These are phyloP conservation scores for Lerista edwardsae DNA, from an alignment of 2,797 vertebrate genomes.

Conservation along the genomic window DNA sequence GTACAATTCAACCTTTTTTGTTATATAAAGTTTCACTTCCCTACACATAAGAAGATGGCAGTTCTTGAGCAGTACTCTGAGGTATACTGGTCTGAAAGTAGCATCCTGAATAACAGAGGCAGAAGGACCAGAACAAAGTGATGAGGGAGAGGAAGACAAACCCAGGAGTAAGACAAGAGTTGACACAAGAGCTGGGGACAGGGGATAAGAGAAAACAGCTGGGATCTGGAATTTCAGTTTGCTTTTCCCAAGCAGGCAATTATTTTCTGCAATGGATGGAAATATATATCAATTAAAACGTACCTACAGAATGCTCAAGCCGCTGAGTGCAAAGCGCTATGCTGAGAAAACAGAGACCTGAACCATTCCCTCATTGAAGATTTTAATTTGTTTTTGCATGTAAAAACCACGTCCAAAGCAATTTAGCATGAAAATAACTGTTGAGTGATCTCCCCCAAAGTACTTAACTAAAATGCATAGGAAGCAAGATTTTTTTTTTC, in stretches of 20 bases:
- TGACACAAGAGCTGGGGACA: neutral
- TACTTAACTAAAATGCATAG: neutral
- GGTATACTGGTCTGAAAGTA: neutral
- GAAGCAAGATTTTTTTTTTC: neutral
- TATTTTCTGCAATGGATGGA: neutral
- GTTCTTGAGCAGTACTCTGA: too few species aligned
- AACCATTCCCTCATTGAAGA: neutral
- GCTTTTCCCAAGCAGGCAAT: neutral
- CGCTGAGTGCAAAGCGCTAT: neutral
- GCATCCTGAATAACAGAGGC: too few species aligned
- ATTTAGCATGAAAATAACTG: conserved; percentile 14
- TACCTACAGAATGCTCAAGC: neutral
- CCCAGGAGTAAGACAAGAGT: neutral
- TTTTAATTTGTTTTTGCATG: conserved; percentile 7
- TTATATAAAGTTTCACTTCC: neutral
- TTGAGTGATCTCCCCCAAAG: neutral
- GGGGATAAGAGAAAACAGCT: neutral
- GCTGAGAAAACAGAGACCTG: neutral
- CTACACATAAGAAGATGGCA: neutral
- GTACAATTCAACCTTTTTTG: neutral
- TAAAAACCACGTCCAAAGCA: conserved; percentile 22
- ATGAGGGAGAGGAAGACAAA: neutral
- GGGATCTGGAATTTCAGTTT: neutral
- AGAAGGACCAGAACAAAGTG: neutral
- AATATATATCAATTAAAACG: neutral